Conservation (phyloP, 2,113 vertebrate genomes). For the Eolophus roseicapilla region DNA sequence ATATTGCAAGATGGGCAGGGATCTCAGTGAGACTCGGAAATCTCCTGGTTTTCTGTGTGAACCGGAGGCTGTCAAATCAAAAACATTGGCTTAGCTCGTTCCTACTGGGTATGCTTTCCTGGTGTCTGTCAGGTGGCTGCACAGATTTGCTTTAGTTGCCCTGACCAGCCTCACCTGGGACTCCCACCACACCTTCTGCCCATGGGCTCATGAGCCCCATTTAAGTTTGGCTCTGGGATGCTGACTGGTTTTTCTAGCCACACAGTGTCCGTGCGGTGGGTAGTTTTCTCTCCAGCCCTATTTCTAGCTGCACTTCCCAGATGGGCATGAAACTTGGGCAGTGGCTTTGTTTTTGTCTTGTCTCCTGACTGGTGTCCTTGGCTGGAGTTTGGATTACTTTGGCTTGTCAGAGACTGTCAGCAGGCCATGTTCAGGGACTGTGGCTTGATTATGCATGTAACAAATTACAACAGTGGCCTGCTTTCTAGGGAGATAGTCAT, state of each 20-base stretch:
- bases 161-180: neutral
- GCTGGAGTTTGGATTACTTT: neutral
- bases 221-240: neutral
- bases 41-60: neutral
- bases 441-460: neutral
- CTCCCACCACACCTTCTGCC: neutral
- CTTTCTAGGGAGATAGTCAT: neutral
- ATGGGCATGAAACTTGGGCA: neutral
- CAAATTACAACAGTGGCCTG: no score
- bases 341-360: neutral
- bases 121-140: neutral
- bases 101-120: neutral
- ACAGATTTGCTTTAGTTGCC: neutral
- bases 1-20: neutral
- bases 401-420: neutral
- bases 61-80: neutral
- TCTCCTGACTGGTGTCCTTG: neutral
- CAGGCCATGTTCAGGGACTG: neutral
- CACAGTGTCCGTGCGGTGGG: rapidly evolving
- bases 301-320: neutral
- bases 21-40: neutral
- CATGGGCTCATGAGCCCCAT: neutral
- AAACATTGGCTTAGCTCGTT: rapidly evolving
- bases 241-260: neutral
- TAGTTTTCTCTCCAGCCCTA: neutral